Base-by-base conservation (phyloP, 2,113 vertebrate genomes). In the Lethenteron camtschaticum region DNA sequence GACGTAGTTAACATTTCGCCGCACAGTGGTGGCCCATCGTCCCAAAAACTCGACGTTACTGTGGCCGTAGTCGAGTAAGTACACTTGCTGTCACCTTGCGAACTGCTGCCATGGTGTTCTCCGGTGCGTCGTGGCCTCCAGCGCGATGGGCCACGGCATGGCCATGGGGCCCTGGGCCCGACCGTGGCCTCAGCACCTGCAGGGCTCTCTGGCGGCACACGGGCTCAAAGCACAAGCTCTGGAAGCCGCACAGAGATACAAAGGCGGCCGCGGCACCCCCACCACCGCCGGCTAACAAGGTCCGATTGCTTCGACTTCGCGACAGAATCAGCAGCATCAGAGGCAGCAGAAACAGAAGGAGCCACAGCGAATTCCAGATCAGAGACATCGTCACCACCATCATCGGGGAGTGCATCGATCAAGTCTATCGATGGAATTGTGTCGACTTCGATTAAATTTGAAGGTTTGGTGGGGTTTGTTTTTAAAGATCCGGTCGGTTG, bases 41-140 rank as follows among this genome's bases (percentile, higher is more conserved):
- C 41, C 41, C 4, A 41, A 41, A 41, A 7, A 41, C 1, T 7
- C 41, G 41, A 41, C 41, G 41, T 41, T 41, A 41, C 41, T 41
- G 41, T 41, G 41, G 41, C 41, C 41, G 41, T 3, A 6, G 41
- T 41, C 5, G 6, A 6, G 41, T 41, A 41, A 6, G 41, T 41
- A 41, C 41, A 41, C 41, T 41, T 41, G 41, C 1, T 41, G 41
- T 78, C 71, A 94, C 90, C 85, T 85, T 81, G 58, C 83, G 78
- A 69, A 95, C 88, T 20, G 92, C 85, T 2, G 81, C 86, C 68
- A 96, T 77, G 1, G 92, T 95, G 82, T 96, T 96, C 80, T 96
- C 92, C 4, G 91, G 92, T 1, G 89, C 89, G 72, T 96, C 92
- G 79, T 95, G 84, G 2, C 83, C 81, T 2, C 86, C 90, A 20